phyloP scores from a whole-genome alignment of 2,888 invertebrate species.

The Ischnus inquisitorius region DNA sequence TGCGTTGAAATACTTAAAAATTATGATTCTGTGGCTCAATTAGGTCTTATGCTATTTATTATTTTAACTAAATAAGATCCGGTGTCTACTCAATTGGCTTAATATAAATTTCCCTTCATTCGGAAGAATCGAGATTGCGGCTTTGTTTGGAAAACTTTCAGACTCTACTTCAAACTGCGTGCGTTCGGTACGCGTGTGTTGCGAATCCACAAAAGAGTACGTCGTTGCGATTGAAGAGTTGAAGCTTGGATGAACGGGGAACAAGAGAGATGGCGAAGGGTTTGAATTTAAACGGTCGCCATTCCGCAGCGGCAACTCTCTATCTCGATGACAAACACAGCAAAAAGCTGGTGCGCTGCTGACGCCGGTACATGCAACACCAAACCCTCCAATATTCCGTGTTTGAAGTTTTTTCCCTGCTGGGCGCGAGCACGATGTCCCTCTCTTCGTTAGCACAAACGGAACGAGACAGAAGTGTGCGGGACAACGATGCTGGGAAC shows the following conservation, averaged over 20 bases:
- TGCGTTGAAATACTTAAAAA: no score
- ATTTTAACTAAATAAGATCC: no score
- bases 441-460: slow-evolving; percentile 41
- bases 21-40: no score
- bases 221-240: slow-evolving; percentile 14
- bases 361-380: neutral
- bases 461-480: neutral
- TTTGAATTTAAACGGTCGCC: slow-evolving; percentile 24
- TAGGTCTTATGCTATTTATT: no score
- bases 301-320: neutral
- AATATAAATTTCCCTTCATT: no score
- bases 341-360: neutral
- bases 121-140: no score
- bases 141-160: neutral
- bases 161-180: neutral
- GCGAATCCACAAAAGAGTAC: slow-evolving; percentile 51
- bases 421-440: neutral
- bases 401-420: slow-evolving; percentile 30
- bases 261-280: neutral
- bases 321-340: neutral
- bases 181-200: slow-evolving; percentile 21
- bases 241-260: neutral
- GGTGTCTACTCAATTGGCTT: no score
- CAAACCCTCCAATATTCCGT: slow-evolving; percentile 9
- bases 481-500: slow-evolving; percentile 19